phyloP scores from a whole-genome alignment of 2,888 invertebrate genomes.

The Diaprepes abbreviatus region DNA sequence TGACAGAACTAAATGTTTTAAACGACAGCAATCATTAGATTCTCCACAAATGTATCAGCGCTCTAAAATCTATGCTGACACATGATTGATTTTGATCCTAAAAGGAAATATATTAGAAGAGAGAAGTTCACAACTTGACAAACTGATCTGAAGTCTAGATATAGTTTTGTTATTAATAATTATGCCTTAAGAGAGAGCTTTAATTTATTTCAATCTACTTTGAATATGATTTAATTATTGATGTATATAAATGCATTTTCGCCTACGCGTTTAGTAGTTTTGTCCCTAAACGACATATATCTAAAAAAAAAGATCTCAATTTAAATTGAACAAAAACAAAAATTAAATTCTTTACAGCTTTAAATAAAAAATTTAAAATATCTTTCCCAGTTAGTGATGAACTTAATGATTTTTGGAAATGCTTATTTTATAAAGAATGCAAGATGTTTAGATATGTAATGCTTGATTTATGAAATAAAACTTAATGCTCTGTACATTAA shows the following conservation, averaged over 20 bases:
- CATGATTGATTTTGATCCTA: constrained; percentile 31
- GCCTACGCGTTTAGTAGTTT: no score
- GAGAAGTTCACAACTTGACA: constrained; percentile 16
- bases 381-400: no score
- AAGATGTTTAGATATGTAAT: no score
- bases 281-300: no score
- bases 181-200: not conserved
- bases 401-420: no score
- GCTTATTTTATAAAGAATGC: no score
- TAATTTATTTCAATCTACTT: constrained; percentile 11
- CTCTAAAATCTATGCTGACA: constrained; percentile 22
- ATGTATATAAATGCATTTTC: not conserved
- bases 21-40: constrained; percentile 26
- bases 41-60: constrained; percentile 36
- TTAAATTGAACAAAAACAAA: no score
- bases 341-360: no score
- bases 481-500: no score
- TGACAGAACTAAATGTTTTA: constrained; percentile 26
- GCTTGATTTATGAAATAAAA: no score
- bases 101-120: constrained; percentile 30
- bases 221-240: not conserved
- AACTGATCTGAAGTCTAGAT: constrained; percentile 10
- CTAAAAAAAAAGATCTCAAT: no score
- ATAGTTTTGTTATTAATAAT: not conserved
- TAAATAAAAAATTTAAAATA: no score